phyloP scores from a whole-genome alignment of 2,888 invertebrate species.

The Stenodera caucasica region DNA sequence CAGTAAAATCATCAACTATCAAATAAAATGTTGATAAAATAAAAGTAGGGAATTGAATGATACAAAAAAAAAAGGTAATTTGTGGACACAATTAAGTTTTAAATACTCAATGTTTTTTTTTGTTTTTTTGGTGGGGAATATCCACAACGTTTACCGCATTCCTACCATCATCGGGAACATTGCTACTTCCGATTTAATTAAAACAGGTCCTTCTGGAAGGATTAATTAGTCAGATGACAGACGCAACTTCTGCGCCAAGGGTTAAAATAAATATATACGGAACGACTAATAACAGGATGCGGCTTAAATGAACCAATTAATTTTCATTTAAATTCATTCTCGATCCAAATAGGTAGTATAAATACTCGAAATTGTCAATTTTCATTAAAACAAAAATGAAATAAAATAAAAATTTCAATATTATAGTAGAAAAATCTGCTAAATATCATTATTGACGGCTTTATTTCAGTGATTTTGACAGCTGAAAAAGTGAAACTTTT shows the following conservation, averaged over 20 bases:
- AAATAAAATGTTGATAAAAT: no score
- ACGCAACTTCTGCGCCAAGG: constrained; percentile 44
- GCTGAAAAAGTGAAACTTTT: no score
- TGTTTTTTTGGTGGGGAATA: constrained; percentile 38
- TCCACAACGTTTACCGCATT: constrained; percentile 19
- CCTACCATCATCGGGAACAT: constrained; percentile 43
- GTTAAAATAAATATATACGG: constrained; percentile 49
- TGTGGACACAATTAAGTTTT: constrained; percentile 17
- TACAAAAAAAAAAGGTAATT: constrained; percentile 7
- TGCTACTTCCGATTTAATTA: constrained; percentile 53
- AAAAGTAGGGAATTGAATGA: no score
- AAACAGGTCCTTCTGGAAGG: constrained; percentile 50
- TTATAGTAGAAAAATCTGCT: no score
- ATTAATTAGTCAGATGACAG: constrained; percentile 52
- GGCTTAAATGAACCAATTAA: constrained; percentile 50
- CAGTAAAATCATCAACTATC: background rate
- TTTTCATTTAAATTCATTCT: constrained; percentile 50
- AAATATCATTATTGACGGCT: no score
- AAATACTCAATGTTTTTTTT: constrained; percentile 11
- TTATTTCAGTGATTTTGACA: no score
- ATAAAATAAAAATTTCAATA: background rate
- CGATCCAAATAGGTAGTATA: constrained; percentile 41
- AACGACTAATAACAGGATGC: constrained; percentile 49
- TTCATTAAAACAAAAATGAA: constrained; percentile 13
- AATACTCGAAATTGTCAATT: constrained; percentile 36